phyloP scores from a whole-genome alignment of 2,797 vertebrate species.

The Phoeniculus purpureus region DNA sequence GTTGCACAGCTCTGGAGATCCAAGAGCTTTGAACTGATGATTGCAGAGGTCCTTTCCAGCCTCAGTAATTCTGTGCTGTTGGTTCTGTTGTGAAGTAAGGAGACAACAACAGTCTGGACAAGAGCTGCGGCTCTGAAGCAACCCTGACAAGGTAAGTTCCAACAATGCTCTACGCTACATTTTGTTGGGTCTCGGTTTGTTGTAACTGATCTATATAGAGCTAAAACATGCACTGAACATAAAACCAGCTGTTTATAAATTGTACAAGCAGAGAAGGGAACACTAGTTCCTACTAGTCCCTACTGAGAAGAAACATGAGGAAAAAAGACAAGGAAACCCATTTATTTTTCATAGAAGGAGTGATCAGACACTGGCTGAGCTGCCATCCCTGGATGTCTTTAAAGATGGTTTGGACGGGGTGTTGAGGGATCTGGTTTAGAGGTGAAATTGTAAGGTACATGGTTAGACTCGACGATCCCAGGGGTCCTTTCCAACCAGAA shows the following conservation, averaged over 20 bases:
- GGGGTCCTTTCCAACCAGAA: no score
- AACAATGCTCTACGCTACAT: not conserved
- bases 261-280: not conserved
- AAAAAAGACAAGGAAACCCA: not conserved
- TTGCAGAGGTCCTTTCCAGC: no score
- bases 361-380: no score
- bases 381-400: no score
- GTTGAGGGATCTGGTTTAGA: no score
- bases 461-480: no score
- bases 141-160: not conserved
- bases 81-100: not conserved
- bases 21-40: not conserved
- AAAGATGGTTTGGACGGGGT: no score
- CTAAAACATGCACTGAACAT: not conserved
- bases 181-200: not conserved
- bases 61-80: not conserved
- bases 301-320: not conserved
- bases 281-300: no score
- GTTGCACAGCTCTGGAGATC: not conserved
- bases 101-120: not conserved
- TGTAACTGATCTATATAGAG: not conserved
- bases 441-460: no score
- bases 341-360: no score
- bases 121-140: not conserved
- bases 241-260: not conserved